Evolutionary conservation across 2,113 vertebrate species (phyloP).

Genomic region (Chionodraco myersi): DNA sequence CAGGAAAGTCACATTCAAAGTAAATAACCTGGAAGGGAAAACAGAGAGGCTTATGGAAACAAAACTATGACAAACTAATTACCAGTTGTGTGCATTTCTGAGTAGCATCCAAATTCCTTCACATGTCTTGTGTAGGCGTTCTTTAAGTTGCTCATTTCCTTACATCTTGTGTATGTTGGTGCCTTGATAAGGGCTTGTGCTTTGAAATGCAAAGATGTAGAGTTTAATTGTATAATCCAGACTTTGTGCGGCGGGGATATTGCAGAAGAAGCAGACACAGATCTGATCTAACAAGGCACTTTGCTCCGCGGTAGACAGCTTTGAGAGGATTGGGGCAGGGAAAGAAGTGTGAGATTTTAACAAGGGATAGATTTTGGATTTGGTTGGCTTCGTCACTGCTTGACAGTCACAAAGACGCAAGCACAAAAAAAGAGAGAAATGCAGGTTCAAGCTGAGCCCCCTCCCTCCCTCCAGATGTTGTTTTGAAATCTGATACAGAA

Average conservation of each 20-base stretch:
- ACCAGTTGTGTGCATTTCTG: slow-evolving; percentile 26
- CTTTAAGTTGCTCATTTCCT: slow-evolving; percentile 3
- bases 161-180: slow-evolving; percentile 24
- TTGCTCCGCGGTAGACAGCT: slow-evolving; percentile 62
- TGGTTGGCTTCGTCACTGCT: slow-evolving; percentile 58
- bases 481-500: slow-evolving; percentile 49
- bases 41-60: background rate
- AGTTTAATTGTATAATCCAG: slow-evolving; percentile 71
- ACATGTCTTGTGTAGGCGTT: background rate
- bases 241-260: slow-evolving; percentile 56
- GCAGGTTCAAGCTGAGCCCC: slow-evolving; percentile 53
- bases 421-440: slow-evolving; percentile 53
- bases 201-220: slow-evolving; percentile 66
- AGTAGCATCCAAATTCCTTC: background rate
- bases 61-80: slow-evolving; percentile 27
- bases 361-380: slow-evolving; percentile 69
- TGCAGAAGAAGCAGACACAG: slow-evolving; percentile 39
- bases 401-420: slow-evolving; percentile 46
- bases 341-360: slow-evolving; percentile 67
- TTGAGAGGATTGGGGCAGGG: slow-evolving; percentile 60
- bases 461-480: slow-evolving; percentile 46
- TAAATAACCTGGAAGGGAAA: slow-evolving; percentile 42
- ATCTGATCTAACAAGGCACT: slow-evolving; percentile 74
- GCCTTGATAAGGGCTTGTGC: slow-evolving; percentile 54
- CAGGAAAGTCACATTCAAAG: slow-evolving; percentile 10